Base-by-base conservation (phyloP, 2,797 vertebrate genomes). In the Sebastolobus alascanus region DNA sequence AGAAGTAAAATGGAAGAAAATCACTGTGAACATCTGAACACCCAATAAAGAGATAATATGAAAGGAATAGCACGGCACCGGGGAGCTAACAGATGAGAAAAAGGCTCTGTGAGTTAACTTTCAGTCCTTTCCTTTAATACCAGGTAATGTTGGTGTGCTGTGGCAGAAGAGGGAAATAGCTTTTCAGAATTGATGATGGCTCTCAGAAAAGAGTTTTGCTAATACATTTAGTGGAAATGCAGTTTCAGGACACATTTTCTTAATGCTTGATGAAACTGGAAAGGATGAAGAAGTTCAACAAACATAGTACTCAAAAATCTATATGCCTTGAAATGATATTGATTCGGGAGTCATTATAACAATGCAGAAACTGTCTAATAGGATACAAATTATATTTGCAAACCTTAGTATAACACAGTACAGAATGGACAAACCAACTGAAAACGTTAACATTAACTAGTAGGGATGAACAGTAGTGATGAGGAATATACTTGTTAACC, bases 101-200 rank as follows among this genome's bases (percentile, higher is more conserved):
- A 63, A 61, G 27, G 8, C 27, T 29, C 14, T 10, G n/a, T 18
- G 37, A 67, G 33, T 76, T 80, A 29, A 33, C 31, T 64, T 76
- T 14, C 7, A 69, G 60, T 63, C 8, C 6, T 2, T 1, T 37
- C 54, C 66, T 78, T 63, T 75, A 70, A 74, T 58, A 60, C 22
- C 65, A 69, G 40, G 52, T 69, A 76, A 63, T 60, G 58, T 52
- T 82, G 63, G 68, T 77, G 68, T 61, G 59, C 56, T 20, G 54
- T 64, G 50, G 71, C 50, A 68, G 58, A 38, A 22, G 33, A 68
- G 33, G 72, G 58, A 82, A 82, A 76, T 73, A 33, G 76, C 52
- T 77, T 65, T 81, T 61, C 5, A 1, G 29, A 76, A 70, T 83
- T 14, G 4, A 80, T 77, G 66, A 77, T 63, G n/a, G 16, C 18